Evolutionary conservation across 2,888 invertebrate species (phyloP), one percentile per base, ranked within the genome.

Genomic region (Lepidonotus clava): DNA sequence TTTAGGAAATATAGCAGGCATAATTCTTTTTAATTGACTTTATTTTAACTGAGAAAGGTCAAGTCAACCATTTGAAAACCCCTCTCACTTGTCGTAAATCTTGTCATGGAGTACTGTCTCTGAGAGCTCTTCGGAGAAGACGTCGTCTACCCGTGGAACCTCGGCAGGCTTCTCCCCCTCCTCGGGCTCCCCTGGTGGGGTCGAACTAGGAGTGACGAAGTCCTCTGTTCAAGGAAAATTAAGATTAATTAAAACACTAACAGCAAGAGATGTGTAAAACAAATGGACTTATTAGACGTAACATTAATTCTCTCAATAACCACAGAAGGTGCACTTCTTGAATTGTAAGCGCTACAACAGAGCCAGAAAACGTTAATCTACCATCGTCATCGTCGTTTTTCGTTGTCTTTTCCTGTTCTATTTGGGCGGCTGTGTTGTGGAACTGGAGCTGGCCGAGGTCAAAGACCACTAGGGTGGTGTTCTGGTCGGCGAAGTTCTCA

Each of bases 381-480:
- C 88, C 89, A 66, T 89, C 90, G 77, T 88, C 90, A 18, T 89
- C 89, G 61, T 89, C 89, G 51, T 83, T 85, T n/a, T 87, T 46
- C 84, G 53, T 32, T 87, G 85, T 36, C 46, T 56, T 56, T 32
- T 67, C 34, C 61, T 83, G 0, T 34, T 67, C n/a, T 32, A 87
- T 34, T 6, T 38, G 40, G 38, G 84, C 84, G 24, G 53, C 40
- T 8, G 83, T 34, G 87, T 91, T 93, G 76, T 91, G 90, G 87
- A 97, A 95, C 90, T 96, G 96, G 89, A 99, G 95, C 89, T 97
- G 96, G 21, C 99, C 99, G 93, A 99, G 97, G 95, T 98, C 98
- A 85, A 98, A 96, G 77, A 98, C 96, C 84, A 98, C 94, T 87
- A 94, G 90, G 2, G 91, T 91, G 0, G 94, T 93, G 85, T 93